A percentile compares a stretch with the other conserved stretches of the same genome.
These are phyloP conservation scores for Aethina tumida DNA, from an alignment of 1,140 invertebrate species.

Conservation along the genomic window DNA sequence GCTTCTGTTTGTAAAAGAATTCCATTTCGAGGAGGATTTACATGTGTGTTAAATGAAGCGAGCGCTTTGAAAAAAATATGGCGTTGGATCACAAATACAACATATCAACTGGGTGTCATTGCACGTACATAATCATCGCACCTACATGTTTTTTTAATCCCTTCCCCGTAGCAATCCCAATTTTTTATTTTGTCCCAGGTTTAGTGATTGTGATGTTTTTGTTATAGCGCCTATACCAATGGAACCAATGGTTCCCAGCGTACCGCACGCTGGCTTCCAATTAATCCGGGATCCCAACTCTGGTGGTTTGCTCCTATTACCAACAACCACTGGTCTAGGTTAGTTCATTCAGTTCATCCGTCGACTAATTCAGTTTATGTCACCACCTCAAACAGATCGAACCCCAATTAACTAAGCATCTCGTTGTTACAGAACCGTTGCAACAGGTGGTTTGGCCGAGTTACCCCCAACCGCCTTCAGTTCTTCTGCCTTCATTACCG, in stretches of 20 bases:
- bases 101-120: too few relatives aligned
- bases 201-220: slow-evolving; percentile 19
- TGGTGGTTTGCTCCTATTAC: slow-evolving; percentile 68
- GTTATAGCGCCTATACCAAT: slow-evolving; percentile 49
- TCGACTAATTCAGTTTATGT: neutral
- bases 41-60: too few relatives aligned
- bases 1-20: too few relatives aligned
- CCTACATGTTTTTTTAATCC: neutral
- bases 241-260: slow-evolving; percentile 53
- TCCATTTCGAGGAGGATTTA: too few relatives aligned
- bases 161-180: slow-evolving; percentile 4
- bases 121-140: too few relatives aligned
- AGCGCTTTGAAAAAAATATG: too few relatives aligned
- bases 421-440: slow-evolving; percentile 58
- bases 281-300: slow-evolving; percentile 71
- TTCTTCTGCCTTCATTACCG: slow-evolving; percentile 48
- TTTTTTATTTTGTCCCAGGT: slow-evolving; percentile 3
- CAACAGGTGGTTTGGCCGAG: slow-evolving; percentile 67
- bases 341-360: slow-evolving; percentile 24
- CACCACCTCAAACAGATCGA: too few relatives aligned
- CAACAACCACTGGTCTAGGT: slow-evolving; percentile 53
- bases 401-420: slow-evolving; percentile 10
- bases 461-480: slow-evolving; percentile 48
- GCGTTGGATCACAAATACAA: too few relatives aligned
- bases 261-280: slow-evolving; percentile 62